Base-by-base conservation (phyloP, 2,797 vertebrate species). In the Aphelocoma californica region DNA sequence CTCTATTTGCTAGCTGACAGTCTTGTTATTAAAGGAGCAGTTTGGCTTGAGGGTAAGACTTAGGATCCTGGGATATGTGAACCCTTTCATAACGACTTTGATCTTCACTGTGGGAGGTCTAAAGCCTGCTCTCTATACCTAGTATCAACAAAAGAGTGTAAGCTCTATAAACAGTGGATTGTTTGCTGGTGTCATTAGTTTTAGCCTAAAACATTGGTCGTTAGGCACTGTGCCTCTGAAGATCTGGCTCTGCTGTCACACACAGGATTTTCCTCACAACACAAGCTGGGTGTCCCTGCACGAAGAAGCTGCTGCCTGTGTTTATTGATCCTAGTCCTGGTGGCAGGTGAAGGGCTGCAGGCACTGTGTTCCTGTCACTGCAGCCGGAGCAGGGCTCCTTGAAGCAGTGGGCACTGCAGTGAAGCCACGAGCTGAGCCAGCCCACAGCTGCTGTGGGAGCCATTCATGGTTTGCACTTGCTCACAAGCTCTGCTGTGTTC, bases 301-400 rank as follows among this genome's bases (percentile, higher is more conserved):
- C 8, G 17, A 44, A 18, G 31, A 1, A 23, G 13, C 83, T 75
- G 82, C 62, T 84, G 31, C 31, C 2, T 26, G 40, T 53, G 79
- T 47, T 61, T 5, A 9, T 25, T 34, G 34, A 14, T 31, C 1
- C n/a, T 19, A 29, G 13, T 82, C 18, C 58, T 75, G 79, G 4
- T 28, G 60, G 56, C 75, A 57, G 0, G 51, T 34, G 34, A 20
- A 53, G 47, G 19, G 53, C 79, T 67, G 62, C 29, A 71, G 71
- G 44, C 62, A 47, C 7, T 6, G 51, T 57, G 25, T 31, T 54
- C 36, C 36, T 14, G 36, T 47, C n/a, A 31, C 38, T 7, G 45
- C 48, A 67, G 58, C 10, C 31, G 0, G 0, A 31, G n/a, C 36
- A n/a, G 42, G 20, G 17, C 25, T 44, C 9, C 18, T 26, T 13